Evolutionary conservation across 2,888 invertebrate species (phyloP).

Genomic region (Drosophila birchii): DNA sequence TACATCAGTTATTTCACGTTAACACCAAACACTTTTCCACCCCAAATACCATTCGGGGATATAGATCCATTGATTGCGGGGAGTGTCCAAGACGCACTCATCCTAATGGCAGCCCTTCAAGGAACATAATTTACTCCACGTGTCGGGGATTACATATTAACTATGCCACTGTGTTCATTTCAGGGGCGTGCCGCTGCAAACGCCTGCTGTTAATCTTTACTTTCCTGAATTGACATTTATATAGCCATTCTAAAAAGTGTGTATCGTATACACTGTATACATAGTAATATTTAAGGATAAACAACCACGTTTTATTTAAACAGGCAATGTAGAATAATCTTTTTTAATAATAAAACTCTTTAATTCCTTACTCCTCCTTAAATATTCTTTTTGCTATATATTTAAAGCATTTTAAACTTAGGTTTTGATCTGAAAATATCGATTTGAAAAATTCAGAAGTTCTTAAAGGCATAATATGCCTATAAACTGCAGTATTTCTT

Average conservation of each 20-base stretch:
- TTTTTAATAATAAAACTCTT: not conserved
- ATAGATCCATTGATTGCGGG: conserved; percentile 10
- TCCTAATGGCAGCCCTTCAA: conserved; percentile 33
- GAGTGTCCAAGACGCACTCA: conserved; percentile 29
- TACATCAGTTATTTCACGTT: conserved; percentile 16
- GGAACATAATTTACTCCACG: conserved; percentile 68
- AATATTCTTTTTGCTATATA: not conserved
- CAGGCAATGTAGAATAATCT: not conserved
- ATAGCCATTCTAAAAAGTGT: conserved; percentile 9
- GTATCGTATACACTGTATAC: not conserved
- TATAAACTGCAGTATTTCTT: too few species aligned
- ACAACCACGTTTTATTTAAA: not conserved
- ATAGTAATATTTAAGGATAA: not conserved
- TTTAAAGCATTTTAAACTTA: too few species aligned
- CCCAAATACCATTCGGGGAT: conserved; percentile 14
- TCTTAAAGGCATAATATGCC: too few species aligned
- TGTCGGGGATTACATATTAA: conserved; percentile 68
- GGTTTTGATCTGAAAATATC: too few species aligned
- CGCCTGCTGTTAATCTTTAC: conserved; percentile 28
- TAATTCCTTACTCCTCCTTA: not conserved
- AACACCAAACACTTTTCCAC: conserved; percentile 21
- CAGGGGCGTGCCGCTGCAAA: conserved; percentile 32
- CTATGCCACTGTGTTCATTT: conserved; percentile 38
- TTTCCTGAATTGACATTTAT: conserved; percentile 23
- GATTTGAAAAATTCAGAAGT: too few species aligned